These are phyloP conservation scores for Xenus cinereus DNA, from an alignment of 2,113 vertebrate genomes.

Conservation along the genomic window DNA sequence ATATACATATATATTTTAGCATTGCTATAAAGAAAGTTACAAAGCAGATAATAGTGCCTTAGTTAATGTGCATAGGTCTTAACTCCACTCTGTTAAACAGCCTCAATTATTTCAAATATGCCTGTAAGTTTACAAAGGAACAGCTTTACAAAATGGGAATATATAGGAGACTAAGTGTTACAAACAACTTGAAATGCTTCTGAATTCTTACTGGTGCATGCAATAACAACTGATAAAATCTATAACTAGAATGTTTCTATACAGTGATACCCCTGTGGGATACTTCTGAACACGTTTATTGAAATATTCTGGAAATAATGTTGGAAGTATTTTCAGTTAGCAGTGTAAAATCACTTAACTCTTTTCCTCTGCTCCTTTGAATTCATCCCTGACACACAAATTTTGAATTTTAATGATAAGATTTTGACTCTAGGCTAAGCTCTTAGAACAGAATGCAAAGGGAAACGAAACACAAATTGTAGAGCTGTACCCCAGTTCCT, in stretches of 20 bases:
- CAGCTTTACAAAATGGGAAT: neutral
- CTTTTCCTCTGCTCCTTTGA: neutral
- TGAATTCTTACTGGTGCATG: neutral
- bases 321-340: neutral
- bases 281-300: neutral
- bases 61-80: neutral
- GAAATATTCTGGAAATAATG: neutral
- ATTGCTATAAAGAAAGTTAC: neutral
- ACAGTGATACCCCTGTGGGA: neutral
- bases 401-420: neutral
- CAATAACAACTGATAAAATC: neutral
- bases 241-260: neutral
- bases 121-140: neutral
- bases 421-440: neutral
- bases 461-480: neutral
- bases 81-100: neutral
- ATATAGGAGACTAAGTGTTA: neutral
- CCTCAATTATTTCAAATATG: neutral
- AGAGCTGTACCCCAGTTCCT: neutral
- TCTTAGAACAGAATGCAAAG: neutral
- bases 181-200: neutral
- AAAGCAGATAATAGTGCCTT: neutral
- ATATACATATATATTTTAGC: neutral
- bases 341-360: neutral
- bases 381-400: neutral